Evolutionary conservation across 2,888 invertebrate genomes (phyloP).

Genomic region (Dryobota labecula): DNA sequence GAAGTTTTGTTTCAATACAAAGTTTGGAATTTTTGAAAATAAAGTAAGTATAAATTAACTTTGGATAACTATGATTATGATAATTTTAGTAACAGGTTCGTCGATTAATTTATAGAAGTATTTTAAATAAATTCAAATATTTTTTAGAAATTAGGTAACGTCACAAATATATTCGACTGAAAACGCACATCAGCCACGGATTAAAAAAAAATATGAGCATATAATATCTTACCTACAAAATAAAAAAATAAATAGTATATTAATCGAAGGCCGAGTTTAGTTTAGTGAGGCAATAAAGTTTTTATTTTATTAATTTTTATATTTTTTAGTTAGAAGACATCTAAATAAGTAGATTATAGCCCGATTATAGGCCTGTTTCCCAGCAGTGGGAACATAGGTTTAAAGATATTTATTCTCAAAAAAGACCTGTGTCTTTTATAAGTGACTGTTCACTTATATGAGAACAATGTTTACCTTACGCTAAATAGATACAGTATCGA

Average conservation of each 20-base stretch:
- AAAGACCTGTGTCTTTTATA: too few relatives aligned
- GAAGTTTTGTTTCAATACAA: constrained; percentile 27
- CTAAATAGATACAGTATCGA: too few relatives aligned
- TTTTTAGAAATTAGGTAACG: background rate
- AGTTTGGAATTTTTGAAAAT: constrained; percentile 21
- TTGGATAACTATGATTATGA: background rate
- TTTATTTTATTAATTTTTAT: too few relatives aligned
- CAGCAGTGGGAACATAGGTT: too few relatives aligned
- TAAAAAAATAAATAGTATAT: too few relatives aligned
- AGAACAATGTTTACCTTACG: too few relatives aligned
- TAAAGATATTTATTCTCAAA: too few relatives aligned
- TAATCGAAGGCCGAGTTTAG: background rate
- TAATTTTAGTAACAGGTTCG: background rate
- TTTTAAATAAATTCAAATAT: background rate
- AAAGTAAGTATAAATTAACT: constrained; percentile 41
- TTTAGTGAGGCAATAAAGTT: background rate
- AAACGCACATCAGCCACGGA: background rate
- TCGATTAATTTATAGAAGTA: background rate
- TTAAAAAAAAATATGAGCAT: background rate
- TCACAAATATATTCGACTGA: background rate
- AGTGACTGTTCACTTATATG: too few relatives aligned
- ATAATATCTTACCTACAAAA: too few relatives aligned
- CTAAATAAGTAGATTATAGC: too few relatives aligned
- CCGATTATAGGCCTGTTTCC: too few relatives aligned
- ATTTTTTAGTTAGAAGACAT: too few relatives aligned